A percentile compares a stretch with the other conserved stretches of the same genome.
These are phyloP conservation scores for Elachura formosa DNA, from an alignment of 2,113 vertebrate species.

Conservation along the genomic window DNA sequence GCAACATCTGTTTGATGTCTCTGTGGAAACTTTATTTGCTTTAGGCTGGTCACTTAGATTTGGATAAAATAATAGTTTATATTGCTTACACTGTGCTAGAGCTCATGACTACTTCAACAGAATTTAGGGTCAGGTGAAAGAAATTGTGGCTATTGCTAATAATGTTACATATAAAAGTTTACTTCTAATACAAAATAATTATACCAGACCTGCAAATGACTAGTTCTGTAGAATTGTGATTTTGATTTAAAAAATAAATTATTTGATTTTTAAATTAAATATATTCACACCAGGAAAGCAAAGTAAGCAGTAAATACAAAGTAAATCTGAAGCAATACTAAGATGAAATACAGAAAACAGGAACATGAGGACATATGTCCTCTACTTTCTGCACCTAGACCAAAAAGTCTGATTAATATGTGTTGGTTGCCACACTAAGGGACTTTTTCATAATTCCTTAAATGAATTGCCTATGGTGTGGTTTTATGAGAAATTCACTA, in stretches of 20 bases:
- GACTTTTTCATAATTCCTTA: background rate
- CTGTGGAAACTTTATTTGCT: slow-evolving; percentile 1
- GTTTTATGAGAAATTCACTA: too few species aligned
- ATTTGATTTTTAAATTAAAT: too few species aligned
- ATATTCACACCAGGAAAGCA: background rate
- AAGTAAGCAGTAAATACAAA: background rate
- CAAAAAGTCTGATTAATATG: background rate
- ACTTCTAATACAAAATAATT: background rate
- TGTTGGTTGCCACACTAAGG: background rate
- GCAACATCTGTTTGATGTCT: background rate
- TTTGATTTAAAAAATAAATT: background rate
- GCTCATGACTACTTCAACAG: background rate
- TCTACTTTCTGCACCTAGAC: background rate
- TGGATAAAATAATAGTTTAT: background rate
- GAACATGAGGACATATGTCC: background rate
- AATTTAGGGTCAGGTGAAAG: background rate
- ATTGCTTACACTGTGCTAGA: background rate
- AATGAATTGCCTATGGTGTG: background rate
- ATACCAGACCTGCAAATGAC: background rate
- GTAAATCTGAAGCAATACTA: background rate
- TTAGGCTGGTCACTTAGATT: background rate
- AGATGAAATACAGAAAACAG: background rate
- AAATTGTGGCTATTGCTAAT: background rate
- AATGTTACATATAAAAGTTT: background rate
- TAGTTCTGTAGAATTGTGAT: background rate